Percentiles rank a stretch among this genome's conserved stretches.
These are phyloP conservation scores for Neosalanx taihuensis DNA, from an alignment of 2,797 vertebrate genomes.

Conservation along the genomic window DNA sequence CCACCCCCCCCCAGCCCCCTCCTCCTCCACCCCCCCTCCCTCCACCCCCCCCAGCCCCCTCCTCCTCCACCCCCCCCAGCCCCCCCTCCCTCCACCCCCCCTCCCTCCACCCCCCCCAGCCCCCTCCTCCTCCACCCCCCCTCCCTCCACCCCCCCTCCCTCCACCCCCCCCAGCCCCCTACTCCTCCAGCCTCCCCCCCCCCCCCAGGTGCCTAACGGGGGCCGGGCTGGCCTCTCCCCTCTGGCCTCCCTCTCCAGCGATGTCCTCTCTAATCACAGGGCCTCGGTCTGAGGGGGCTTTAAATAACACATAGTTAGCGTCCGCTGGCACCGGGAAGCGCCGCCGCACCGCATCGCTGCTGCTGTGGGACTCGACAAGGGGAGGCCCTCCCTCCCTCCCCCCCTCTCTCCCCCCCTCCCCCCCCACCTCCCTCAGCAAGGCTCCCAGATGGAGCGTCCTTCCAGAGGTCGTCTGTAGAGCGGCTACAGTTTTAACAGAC, in stretches of 20 bases:
- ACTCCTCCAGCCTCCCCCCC: constrained; percentile 11
- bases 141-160: background rate
- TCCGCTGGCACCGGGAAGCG: constrained; percentile 20
- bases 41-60: no score
- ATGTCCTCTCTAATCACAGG: constrained; percentile 35
- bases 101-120: constrained; percentile 21
- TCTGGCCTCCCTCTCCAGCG: constrained; percentile 34
- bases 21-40: constrained; percentile 4
- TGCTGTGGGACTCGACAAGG: background rate
- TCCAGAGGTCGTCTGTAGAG: background rate
- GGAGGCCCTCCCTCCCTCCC: background rate
- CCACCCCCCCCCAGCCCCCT: constrained; percentile 4
- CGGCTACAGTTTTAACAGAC: background rate
- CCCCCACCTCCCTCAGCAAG: background rate
- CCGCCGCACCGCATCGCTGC: constrained; percentile 3
- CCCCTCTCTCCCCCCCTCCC: no score
- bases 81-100: constrained; percentile 37
- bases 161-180: no score
- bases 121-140: background rate
- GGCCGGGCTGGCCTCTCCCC: constrained; percentile 41
- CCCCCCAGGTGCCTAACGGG: background rate
- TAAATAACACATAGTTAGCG: constrained; percentile 36
- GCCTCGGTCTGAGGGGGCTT: constrained; percentile 11
- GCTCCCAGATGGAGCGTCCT: background rate
- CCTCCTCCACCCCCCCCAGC: no score